Evolutionary conservation across 1,140 invertebrate genomes (phyloP), one percentile per base, ranked within the genome.

Genomic region (Ganaspis sp.): DNA sequence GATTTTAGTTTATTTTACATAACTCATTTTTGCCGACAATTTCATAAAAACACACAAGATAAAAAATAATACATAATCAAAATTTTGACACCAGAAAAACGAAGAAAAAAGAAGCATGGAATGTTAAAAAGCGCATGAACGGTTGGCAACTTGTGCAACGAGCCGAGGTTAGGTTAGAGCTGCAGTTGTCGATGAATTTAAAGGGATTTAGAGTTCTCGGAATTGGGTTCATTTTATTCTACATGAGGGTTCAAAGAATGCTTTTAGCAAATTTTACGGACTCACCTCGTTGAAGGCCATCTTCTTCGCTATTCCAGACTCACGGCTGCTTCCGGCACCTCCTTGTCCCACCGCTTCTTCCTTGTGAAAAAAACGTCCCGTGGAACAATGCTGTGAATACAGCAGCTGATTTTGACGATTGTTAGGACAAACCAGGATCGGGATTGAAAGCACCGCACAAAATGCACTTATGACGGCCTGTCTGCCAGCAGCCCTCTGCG

Each of bases 211-310:
- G n/a, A n/a, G 38, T 17, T 49, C 45, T 0, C n/a, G 12, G n/a
- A n/a, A 21, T n/a, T n/a, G 19, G n/a, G 17, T 9, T 40, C 12
- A 49, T 49, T 49, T 49, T 49, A 4, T n/a, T 5, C 8, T 5
- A 8, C 0, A 1, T 5, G 2, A 49, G 4, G 17, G 17, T n/a
- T n/a, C 17, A 17, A n/a, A 17, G 45, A 49, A 17, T 49, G 45
- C 45, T 49, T 49, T 17, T 4, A 49, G 45, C n/a, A 17, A 49
- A 17, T 49, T 49, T 49, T 64, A 12, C n/a, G 45, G 11, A 84
- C 81, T 88, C 64, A 91, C 90, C 89, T 91, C 89, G 87, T 91
- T 91, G 89, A 91, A 91, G 88, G 90, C 90, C 90, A 91, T 91
- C 88, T 90, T 91, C 86, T 90, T 88, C 76, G 87, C 84, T 91